phyloP scores from a whole-genome alignment of 2,888 invertebrate genomes.

The Limenitis camilla region DNA sequence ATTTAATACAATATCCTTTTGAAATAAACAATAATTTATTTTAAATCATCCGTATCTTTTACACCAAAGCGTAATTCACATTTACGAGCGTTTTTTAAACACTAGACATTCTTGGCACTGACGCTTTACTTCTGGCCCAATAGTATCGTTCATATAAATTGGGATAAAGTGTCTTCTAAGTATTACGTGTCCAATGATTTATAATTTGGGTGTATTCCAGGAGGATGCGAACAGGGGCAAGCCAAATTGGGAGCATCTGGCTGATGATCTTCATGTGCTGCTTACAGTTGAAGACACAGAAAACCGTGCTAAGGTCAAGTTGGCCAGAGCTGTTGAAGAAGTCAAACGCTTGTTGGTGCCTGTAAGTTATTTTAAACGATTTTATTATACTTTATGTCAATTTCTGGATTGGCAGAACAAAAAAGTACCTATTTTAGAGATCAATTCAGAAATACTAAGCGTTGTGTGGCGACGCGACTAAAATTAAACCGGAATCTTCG shows the following conservation, averaged over 20 bases:
- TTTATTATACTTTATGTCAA: no score
- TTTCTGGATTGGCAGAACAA: no score
- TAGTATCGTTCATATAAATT: slow-evolving; percentile 25
- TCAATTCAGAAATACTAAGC: no score
- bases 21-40: slow-evolving; percentile 1
- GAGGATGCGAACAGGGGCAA: slow-evolving; percentile 99
- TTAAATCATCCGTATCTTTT: slow-evolving; percentile 2
- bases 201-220: slow-evolving; percentile 68
- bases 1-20: background rate
- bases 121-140: slow-evolving; percentile 21
- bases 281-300: slow-evolving; percentile 99
- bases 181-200: slow-evolving; percentile 26
- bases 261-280: slow-evolving; percentile 98
- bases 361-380: slow-evolving; percentile 75
- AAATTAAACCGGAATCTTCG: no score
- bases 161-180: slow-evolving; percentile 22
- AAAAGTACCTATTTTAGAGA: no score
- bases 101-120: slow-evolving; percentile 27
- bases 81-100: slow-evolving; percentile 18
- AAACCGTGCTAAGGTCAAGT: slow-evolving; percentile 95
- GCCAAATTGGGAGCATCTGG: slow-evolving; percentile 99
- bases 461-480: no score
- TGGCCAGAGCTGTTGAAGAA: slow-evolving; percentile 97
- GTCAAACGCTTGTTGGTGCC: slow-evolving; percentile 98
- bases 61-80: slow-evolving; percentile 7